These are phyloP conservation scores for Myiozetetes cayanensis DNA, from an alignment of 2,113 vertebrate genomes.

Conservation along the genomic window DNA sequence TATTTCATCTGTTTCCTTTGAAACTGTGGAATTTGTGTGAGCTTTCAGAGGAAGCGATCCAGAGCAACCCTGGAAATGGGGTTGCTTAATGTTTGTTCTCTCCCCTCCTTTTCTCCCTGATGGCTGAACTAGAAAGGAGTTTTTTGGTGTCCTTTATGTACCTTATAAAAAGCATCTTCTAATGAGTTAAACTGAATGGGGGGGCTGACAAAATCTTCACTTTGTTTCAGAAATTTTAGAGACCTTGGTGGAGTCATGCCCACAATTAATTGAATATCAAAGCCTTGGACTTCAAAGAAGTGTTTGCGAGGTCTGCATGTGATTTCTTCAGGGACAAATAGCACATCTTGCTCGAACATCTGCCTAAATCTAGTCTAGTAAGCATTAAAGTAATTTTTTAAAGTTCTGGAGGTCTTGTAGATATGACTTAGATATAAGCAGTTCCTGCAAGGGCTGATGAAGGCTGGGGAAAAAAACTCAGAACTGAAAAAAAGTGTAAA, in stretches of 20 bases:
- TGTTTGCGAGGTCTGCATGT: neutral
- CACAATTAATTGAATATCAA: neutral
- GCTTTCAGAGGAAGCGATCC: neutral
- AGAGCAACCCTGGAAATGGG: neutral
- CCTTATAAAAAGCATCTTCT: neutral
- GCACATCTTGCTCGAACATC: neutral
- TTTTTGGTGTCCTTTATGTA: neutral
- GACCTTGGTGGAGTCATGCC: neutral
- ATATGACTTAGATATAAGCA: neutral
- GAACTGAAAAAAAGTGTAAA: accelerated
- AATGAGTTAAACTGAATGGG: neutral
- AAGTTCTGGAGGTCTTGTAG: neutral
- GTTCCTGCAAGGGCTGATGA: neutral
- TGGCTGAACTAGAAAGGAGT: neutral
- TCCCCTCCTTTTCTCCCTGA: neutral
- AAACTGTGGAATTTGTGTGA: neutral
- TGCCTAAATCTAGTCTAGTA: neutral
- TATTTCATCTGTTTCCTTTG: neutral
- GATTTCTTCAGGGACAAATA: neutral
- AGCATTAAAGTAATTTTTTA: neutral
- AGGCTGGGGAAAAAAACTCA: neutral
- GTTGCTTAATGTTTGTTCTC: neutral
- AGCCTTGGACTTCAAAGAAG: neutral
- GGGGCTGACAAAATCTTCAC: neutral
- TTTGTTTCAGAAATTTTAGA: neutral